phyloP scores from a whole-genome alignment of 1,140 invertebrate genomes.

The Laodelphax striatellus region DNA sequence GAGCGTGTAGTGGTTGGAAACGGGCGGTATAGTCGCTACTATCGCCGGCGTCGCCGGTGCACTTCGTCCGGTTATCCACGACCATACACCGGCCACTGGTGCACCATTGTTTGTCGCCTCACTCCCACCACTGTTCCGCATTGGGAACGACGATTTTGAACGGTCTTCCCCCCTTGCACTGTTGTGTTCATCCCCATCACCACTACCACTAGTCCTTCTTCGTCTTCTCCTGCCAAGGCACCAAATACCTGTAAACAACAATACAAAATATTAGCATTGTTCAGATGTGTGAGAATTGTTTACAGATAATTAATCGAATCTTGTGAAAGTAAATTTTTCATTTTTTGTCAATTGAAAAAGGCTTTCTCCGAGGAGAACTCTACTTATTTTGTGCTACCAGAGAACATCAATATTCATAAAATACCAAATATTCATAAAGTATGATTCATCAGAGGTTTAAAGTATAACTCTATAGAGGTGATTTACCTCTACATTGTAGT shows the following conservation, averaged over 20 bases:
- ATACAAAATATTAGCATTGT: background rate
- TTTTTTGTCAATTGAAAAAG: no score
- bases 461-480: no score
- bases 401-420: no score
- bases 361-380: no score
- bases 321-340: no score
- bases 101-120: conserved; percentile 5
- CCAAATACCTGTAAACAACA: conserved; percentile 1
- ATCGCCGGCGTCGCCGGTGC: conserved; percentile 24
- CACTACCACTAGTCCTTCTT: background rate
- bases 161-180: background rate
- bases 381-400: no score
- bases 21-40: conserved; percentile 18
- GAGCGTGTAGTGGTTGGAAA: conserved; percentile 59
- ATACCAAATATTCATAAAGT: no score
- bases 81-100: conserved; percentile 37
- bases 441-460: no score
- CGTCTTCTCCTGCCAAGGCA: conserved; percentile 7
- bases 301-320: no score
- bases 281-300: no score
- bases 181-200: background rate
- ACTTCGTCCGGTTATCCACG: conserved; percentile 45
- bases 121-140: conserved; percentile 7
- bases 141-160: background rate
- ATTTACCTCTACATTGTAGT: no score